Conservation (phyloP, 2,888 invertebrate genomes). For the Lampropteryx suffumata region DNA sequence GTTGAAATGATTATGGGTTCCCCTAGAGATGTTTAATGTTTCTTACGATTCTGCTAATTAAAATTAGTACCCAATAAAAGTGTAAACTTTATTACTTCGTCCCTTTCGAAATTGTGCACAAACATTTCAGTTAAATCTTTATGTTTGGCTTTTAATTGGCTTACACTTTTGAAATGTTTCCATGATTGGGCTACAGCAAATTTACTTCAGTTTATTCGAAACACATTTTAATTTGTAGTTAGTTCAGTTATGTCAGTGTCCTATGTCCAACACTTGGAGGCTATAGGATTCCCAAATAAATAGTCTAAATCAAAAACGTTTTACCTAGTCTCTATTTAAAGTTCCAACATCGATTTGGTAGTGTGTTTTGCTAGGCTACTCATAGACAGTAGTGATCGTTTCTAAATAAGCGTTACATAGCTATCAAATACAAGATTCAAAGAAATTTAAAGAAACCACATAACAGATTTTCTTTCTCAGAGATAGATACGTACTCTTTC, state of each 20-base stretch:
- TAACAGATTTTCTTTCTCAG: not conserved
- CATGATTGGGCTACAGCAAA: too few relatives aligned
- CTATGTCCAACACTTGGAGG: too few relatives aligned
- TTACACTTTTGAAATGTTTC: not conserved
- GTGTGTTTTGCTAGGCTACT: too few relatives aligned
- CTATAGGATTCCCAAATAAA: too few relatives aligned
- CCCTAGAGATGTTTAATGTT: constrained; percentile 23
- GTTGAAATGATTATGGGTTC: constrained; percentile 29
- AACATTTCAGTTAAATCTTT: constrained; percentile 3
- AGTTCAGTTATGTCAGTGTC: too few relatives aligned
- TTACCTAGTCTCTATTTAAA: too few relatives aligned
- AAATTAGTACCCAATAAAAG: constrained; percentile 21
- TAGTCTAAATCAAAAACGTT: too few relatives aligned
- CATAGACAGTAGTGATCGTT: too few relatives aligned
- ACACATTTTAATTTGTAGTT: too few relatives aligned
- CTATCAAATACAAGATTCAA: not conserved
- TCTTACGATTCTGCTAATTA: constrained; percentile 18
- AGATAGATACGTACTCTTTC: not conserved
- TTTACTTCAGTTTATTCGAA: too few relatives aligned
- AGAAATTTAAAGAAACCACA: not conserved
- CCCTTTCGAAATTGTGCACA: constrained; percentile 12
- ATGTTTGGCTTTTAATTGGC: constrained; percentile 2
- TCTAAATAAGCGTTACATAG: too few relatives aligned
- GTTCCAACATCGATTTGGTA: too few relatives aligned
- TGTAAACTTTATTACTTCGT: constrained; percentile 14